phyloP scores from a whole-genome alignment of 2,797 vertebrate genomes.

The Characodon lateralis region DNA sequence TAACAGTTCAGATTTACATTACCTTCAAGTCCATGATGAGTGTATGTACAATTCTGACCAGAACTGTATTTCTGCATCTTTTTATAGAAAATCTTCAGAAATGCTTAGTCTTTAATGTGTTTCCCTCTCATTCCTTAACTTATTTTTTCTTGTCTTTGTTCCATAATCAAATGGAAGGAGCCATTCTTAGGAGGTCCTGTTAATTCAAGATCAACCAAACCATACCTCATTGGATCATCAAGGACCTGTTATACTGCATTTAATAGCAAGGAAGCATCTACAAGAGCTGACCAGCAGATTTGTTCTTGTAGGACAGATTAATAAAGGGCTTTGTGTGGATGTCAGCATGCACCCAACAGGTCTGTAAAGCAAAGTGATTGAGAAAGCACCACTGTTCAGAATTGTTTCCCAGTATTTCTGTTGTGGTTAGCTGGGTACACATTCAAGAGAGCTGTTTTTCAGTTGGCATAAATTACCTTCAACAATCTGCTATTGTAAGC shows the following conservation, averaged over 20 bases:
- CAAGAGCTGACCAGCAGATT: conserved; percentile 30
- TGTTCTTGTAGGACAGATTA: conserved; percentile 45
- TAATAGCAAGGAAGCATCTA: conserved; percentile 31
- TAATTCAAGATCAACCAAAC: conserved; percentile 52
- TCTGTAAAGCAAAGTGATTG: conserved; percentile 51
- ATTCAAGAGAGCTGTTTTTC: conserved; percentile 11
- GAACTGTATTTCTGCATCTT: no score
- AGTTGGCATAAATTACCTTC: conserved; percentile 1
- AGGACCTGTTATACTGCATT: conserved; percentile 40
- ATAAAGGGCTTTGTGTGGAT: conserved; percentile 69
- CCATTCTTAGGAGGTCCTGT: conserved; percentile 65
- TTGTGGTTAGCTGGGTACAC: neutral
- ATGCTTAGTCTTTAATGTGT: neutral
- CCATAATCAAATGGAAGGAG: conserved; percentile 58
- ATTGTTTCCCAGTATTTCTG: conserved; percentile 7
- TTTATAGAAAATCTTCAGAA: no score
- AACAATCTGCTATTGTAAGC: neutral
- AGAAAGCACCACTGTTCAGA: neutral
- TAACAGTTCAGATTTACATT: no score
- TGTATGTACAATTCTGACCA: no score
- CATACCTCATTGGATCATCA: conserved; percentile 49
- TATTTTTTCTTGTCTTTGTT: conserved; percentile 8
- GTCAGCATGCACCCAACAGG: conserved; percentile 75
- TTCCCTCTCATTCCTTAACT: neutral
- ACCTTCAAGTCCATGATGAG: no score